Conservation (phyloP, 2,888 invertebrate species). For the Carpatolechia fugitivella region DNA sequence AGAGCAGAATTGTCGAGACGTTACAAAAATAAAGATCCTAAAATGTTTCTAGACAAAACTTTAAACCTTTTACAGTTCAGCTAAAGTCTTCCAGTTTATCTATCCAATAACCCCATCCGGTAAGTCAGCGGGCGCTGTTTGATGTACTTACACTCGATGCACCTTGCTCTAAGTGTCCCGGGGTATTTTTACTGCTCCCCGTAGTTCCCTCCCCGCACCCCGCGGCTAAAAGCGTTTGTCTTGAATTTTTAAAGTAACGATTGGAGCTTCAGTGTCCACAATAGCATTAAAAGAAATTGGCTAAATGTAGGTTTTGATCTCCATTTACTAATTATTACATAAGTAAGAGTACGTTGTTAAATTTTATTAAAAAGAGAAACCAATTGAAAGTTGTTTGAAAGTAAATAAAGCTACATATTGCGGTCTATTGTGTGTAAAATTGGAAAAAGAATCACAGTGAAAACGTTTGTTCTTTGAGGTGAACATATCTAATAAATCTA, state of each 20-base stretch:
- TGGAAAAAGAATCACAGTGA: too few species aligned
- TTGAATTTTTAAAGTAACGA: slow-evolving; percentile 72
- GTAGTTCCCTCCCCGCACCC: slow-evolving; percentile 37
- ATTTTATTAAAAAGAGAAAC: too few species aligned
- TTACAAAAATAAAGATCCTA: slow-evolving; percentile 8
- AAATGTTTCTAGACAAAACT: slow-evolving; percentile 16
- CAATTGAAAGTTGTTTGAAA: too few species aligned
- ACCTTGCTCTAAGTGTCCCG: slow-evolving; percentile 45
- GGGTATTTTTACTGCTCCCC: slow-evolving; percentile 63
- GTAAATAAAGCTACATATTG: too few species aligned
- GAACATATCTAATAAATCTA: too few species aligned
- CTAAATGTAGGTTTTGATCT: background rate
- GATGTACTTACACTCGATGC: slow-evolving; percentile 44
- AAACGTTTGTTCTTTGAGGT: too few species aligned
- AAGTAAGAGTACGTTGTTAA: too few species aligned
- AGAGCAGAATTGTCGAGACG: background rate
- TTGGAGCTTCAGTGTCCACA: slow-evolving; percentile 53
- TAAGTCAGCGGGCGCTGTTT: slow-evolving; percentile 58
- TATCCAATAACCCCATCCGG: slow-evolving; percentile 55
- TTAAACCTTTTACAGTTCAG: slow-evolving; percentile 7
- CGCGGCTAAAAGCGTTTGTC: slow-evolving; percentile 66
- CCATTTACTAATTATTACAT: too few species aligned
- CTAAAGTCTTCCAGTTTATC: slow-evolving; percentile 42
- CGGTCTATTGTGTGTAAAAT: too few species aligned
- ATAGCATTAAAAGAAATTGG: slow-evolving; percentile 5